A percentile compares a stretch with the other conserved stretches of the same genome.
Conservation (phyloP, 92 coral and sea anemone genomes). For the Epizoanthus stellaris region DNA sequence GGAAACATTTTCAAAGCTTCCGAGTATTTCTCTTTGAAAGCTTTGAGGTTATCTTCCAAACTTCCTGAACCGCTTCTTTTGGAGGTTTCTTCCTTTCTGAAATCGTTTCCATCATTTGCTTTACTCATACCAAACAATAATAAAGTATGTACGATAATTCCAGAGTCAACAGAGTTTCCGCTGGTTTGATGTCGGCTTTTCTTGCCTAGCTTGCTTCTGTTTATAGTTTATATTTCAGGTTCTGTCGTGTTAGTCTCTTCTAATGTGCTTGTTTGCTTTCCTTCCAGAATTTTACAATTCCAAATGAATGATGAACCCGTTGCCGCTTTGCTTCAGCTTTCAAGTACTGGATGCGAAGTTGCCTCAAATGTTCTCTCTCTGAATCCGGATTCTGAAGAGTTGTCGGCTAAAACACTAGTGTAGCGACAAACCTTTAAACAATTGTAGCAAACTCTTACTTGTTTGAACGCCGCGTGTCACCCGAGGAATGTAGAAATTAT, state of each 20-base stretch:
- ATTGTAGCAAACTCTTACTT: background rate
- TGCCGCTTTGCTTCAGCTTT: background rate
- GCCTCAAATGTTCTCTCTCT: no score
- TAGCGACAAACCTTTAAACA: background rate
- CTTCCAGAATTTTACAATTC: background rate
- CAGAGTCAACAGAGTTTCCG: background rate
- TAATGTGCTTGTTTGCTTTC: background rate
- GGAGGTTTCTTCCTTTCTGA: background rate
- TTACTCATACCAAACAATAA: conserved; percentile 1
- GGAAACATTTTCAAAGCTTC: conserved; percentile 35
- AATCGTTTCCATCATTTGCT: background rate
- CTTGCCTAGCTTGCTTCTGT: background rate
- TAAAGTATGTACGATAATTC: conserved; percentile 5
- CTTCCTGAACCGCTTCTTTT: background rate
- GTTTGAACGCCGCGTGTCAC: background rate
- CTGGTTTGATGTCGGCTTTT: background rate
- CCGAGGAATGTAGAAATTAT: conserved; percentile 14
- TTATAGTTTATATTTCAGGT: background rate
- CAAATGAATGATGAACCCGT: background rate
- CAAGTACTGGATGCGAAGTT: no score
- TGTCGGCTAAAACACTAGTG: background rate
- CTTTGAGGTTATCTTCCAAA: conserved; percentile 18
- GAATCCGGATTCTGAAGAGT: no score
- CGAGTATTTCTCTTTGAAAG: conserved; percentile 22
- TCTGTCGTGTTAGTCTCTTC: background rate